Percentiles rank a stretch among this genome's conserved stretches.
These are phyloP conservation scores for Cataglyphis cursor DNA, from an alignment of 2,888 invertebrate genomes.

Conservation along the genomic window DNA sequence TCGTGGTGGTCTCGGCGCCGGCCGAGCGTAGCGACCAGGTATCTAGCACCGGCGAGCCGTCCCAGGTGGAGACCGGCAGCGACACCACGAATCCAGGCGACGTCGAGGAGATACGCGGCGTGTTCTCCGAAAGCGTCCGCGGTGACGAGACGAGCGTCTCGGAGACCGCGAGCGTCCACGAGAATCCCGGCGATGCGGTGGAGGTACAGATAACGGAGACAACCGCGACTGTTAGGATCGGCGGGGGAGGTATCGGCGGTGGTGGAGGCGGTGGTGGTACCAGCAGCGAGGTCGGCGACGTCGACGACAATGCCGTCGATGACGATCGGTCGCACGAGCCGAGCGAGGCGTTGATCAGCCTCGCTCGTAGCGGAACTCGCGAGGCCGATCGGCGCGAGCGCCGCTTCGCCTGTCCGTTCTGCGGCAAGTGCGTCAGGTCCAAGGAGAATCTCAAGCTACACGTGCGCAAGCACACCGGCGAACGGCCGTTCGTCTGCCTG, in stretches of 20 bases:
- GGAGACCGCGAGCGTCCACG: conserved; percentile 79
- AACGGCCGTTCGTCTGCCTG: conserved; percentile 95
- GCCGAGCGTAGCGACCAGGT: conserved; percentile 90
- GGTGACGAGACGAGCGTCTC: conserved; percentile 82
- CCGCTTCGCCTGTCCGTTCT: conserved; percentile 95
- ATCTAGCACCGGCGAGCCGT: conserved; percentile 91
- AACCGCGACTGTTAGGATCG: not conserved
- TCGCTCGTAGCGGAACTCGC: conserved; percentile 73
- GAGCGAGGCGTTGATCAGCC: conserved; percentile 64
- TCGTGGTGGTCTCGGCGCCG: conserved; percentile 69
- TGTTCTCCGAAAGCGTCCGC: conserved; percentile 77
- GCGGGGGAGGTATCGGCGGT: conserved; percentile 26
- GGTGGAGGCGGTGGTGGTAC: conserved; percentile 64
- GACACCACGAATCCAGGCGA: conserved; percentile 88
- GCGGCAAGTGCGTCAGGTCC: conserved; percentile 95
- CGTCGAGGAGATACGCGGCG: conserved; percentile 82
- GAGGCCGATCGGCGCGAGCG: conserved; percentile 83
- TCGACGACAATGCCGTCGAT: conserved; percentile 81
- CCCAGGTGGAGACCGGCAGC: conserved; percentile 88
- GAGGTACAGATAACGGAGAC: conserved; percentile 64
- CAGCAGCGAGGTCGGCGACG: conserved; percentile 85
- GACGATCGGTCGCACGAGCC: conserved; percentile 86
- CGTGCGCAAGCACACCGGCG: conserved; percentile 95
- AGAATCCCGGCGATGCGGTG: conserved; percentile 74
- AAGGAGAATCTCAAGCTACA: conserved; percentile 96